Conservation (phyloP, 2,797 vertebrate genomes). For the Enoplosus armatus region DNA sequence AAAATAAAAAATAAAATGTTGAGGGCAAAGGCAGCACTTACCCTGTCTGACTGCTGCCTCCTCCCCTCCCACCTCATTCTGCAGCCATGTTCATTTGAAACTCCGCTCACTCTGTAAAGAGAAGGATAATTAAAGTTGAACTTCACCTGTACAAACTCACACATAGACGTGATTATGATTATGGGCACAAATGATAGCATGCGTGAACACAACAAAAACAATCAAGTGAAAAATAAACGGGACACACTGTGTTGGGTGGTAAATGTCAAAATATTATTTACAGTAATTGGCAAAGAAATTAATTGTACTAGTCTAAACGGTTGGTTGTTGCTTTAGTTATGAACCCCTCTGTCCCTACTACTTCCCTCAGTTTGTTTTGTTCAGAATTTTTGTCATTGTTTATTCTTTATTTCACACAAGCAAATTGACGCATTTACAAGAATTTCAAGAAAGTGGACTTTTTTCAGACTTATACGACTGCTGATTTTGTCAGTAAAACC, state of each 20-base stretch:
- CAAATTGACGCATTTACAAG: no score
- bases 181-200: background rate
- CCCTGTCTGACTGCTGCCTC: constrained; percentile 1
- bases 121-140: constrained; percentile 43
- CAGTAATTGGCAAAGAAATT: no score
- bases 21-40: constrained; percentile 25
- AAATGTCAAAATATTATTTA: no score
- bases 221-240: constrained; percentile 7
- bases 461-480: background rate
- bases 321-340: background rate
- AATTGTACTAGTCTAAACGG: background rate
- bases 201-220: background rate
- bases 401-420: background rate
- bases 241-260: no score
- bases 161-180: background rate
- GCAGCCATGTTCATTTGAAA: constrained; percentile 24
- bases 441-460: background rate
- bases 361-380: background rate
- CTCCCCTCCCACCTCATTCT: constrained; percentile 14
- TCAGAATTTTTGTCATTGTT: background rate
- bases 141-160: constrained; percentile 18
- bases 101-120: background rate
- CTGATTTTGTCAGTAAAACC: background rate
- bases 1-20: constrained; percentile 15
- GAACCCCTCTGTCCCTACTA: background rate